Evolutionary conservation across 2,113 vertebrate genomes (phyloP).

Genomic region (Prionailurus viverrinus): DNA sequence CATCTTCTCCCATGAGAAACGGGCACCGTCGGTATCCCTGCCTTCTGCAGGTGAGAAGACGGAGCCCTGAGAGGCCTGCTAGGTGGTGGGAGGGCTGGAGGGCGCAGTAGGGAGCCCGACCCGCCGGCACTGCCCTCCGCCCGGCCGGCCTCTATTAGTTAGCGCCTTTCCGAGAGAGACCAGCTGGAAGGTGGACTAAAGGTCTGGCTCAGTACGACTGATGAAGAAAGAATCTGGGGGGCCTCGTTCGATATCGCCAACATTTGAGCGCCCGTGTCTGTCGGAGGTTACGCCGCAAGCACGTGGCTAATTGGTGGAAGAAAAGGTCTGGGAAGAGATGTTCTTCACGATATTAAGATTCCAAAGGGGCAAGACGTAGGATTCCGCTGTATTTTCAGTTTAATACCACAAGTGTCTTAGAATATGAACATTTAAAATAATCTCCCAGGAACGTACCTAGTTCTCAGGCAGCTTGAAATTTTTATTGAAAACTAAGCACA

Average conservation of each 20-base stretch:
- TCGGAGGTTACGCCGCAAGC: background rate
- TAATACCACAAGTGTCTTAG: constrained; percentile 3
- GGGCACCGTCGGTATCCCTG: background rate
- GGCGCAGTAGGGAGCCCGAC: background rate
- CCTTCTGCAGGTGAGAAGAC: background rate
- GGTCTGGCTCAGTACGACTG: background rate
- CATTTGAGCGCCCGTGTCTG: background rate
- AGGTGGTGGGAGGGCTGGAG: background rate
- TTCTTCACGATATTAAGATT: background rate
- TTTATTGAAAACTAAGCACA: background rate
- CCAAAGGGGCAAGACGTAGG: background rate
- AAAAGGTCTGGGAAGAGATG: background rate
- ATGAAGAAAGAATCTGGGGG: background rate
- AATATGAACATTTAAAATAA: background rate
- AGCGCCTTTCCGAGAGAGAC: background rate
- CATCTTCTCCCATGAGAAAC: fast-evolving
- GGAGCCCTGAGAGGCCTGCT: background rate
- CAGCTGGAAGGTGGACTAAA: no score
- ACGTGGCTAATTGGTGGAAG: background rate
- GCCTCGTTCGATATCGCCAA: background rate
- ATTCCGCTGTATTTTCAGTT: background rate
- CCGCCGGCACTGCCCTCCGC: background rate
- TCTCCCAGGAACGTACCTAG: background rate
- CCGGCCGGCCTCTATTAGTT: no score
- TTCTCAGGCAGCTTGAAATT: background rate